These are phyloP conservation scores for Altica lythri DNA, from an alignment of 2,888 invertebrate genomes.

Conservation along the genomic window DNA sequence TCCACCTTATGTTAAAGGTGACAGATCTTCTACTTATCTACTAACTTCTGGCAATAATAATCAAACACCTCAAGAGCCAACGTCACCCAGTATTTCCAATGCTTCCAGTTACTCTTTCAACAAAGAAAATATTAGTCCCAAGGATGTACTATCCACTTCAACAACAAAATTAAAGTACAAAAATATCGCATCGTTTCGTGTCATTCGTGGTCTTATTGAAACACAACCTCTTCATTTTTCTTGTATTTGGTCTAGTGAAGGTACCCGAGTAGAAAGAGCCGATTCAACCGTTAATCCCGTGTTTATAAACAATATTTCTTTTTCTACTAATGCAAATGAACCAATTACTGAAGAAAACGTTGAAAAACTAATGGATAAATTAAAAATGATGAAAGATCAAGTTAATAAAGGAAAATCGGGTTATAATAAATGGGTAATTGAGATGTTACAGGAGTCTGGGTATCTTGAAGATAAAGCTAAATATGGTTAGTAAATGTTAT, in stretches of 20 bases:
- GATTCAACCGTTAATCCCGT: slow-evolving; percentile 47
- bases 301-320: slow-evolving; percentile 51
- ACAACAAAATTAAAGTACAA: slow-evolving; percentile 54
- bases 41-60: slow-evolving; percentile 60
- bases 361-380: slow-evolving; percentile 38
- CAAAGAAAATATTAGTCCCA: slow-evolving; percentile 54
- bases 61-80: slow-evolving; percentile 48
- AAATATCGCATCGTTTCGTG: slow-evolving; percentile 56
- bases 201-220: slow-evolving; percentile 65
- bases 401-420: slow-evolving; percentile 43
- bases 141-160: slow-evolving; percentile 51
- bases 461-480: slow-evolving; percentile 24
- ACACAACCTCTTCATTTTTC: slow-evolving; percentile 89
- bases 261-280: slow-evolving; percentile 82
- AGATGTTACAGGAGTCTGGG: slow-evolving; percentile 36
- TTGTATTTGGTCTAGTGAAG: slow-evolving; percentile 87
- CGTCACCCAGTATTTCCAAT: slow-evolving; percentile 38
- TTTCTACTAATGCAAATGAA: slow-evolving; percentile 11
- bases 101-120: slow-evolving; percentile 48
- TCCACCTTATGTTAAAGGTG: slow-evolving; percentile 70
- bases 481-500: slow-evolving; percentile 8
- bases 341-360: slow-evolving; percentile 24
- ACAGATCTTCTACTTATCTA: slow-evolving; percentile 44
- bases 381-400: slow-evolving; percentile 38
- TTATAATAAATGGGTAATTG: slow-evolving; percentile 34